phyloP scores from a whole-genome alignment of 1,140 invertebrate genomes.

The Philaenus spumarius region DNA sequence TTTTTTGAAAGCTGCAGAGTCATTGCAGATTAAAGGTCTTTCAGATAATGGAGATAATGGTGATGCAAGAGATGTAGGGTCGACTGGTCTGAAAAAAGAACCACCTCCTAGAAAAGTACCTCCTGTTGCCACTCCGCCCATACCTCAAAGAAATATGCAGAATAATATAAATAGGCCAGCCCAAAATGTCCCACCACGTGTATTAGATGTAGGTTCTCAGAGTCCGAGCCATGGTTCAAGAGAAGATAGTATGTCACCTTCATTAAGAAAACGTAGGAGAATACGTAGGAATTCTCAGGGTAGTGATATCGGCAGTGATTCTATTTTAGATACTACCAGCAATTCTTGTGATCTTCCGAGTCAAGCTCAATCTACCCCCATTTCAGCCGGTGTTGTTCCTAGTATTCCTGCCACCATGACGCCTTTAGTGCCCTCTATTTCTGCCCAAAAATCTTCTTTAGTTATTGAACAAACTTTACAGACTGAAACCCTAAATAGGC shows the following conservation, averaged over 20 bases:
- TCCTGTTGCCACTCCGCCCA: background rate
- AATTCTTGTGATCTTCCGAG: conserved; percentile 32
- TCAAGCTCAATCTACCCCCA: conserved; percentile 23
- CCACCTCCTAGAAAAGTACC: conserved; percentile 14
- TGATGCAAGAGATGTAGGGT: conserved; percentile 23
- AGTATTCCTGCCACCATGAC: conserved; percentile 31
- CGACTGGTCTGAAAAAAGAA: conserved; percentile 14
- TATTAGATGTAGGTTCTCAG: background rate
- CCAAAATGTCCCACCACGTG: background rate
- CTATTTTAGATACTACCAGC: conserved; percentile 24
- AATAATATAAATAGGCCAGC: background rate
- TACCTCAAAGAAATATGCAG: background rate
- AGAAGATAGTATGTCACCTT: conserved; percentile 33
- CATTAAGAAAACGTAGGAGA: conserved; percentile 31
- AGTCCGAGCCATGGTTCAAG: conserved; percentile 16
- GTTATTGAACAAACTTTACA: conserved; percentile 10
- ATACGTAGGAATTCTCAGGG: conserved; percentile 30
- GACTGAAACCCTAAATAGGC: conserved; percentile 9
- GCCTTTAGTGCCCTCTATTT: conserved; percentile 23
- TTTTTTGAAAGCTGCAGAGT: conserved; percentile 84
- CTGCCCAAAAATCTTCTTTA: conserved; percentile 5
- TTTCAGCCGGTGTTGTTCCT: conserved; percentile 22
- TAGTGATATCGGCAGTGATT: conserved; percentile 23
- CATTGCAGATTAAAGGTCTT: conserved; percentile 84
- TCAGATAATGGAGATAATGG: conserved; percentile 57